Percentiles rank a stretch among this genome's conserved stretches.
phyloP scores from a whole-genome alignment of 2,113 vertebrate genomes.

The Motacilla alba region DNA sequence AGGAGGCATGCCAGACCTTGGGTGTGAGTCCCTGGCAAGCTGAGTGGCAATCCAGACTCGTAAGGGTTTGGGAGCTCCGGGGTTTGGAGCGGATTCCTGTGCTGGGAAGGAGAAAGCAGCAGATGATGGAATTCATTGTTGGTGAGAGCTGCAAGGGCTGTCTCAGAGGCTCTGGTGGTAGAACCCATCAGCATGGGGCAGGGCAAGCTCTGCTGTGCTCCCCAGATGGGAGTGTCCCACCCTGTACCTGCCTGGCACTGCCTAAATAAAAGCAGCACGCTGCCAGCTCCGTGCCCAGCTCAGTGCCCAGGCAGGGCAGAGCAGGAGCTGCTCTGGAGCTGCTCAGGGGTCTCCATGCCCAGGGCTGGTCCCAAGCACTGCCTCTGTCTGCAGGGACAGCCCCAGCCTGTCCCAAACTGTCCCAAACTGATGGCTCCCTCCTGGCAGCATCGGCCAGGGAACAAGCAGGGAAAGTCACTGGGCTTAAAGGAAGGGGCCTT shows the following conservation, averaged over 20 bases:
- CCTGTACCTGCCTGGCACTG: neutral
- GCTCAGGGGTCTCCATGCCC: neutral
- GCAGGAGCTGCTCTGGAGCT: neutral
- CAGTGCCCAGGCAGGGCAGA: neutral
- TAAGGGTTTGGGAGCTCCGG: neutral
- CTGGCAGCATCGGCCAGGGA: neutral
- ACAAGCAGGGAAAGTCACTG: neutral
- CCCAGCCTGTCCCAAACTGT: neutral
- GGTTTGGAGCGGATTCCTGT: neutral
- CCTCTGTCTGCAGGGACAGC: neutral
- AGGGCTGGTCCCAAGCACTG: neutral
- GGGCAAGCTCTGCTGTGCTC: neutral
- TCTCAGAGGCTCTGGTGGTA: neutral
- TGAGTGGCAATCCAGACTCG: neutral
- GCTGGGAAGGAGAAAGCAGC: neutral
- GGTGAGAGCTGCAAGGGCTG: neutral
- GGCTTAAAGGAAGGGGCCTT: neutral
- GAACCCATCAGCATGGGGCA: neutral
- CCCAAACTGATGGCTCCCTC: neutral
- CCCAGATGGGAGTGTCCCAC: neutral
- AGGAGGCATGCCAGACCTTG: accelerated
- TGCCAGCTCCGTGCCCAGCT: neutral
- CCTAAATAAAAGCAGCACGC: accelerated
- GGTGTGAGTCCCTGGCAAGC: neutral
- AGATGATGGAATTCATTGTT: accelerated